These are phyloP conservation scores for Forbesichthys papilliferus DNA, from an alignment of 2,113 vertebrate species.

Conservation along the genomic window DNA sequence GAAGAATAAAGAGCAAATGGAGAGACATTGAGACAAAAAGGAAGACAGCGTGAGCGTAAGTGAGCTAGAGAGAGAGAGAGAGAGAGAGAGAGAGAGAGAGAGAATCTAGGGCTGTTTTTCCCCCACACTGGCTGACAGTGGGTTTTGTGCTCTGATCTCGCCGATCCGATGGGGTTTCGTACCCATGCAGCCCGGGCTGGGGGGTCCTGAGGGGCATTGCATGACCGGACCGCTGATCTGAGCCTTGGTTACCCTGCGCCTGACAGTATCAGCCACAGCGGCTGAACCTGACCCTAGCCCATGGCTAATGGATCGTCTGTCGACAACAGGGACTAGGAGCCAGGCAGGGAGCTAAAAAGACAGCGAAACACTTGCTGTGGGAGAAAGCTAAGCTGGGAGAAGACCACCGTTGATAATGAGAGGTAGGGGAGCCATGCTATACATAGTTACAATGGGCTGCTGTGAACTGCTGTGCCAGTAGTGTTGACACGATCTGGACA, in stretches of 20 bases:
- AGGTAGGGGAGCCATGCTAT: constrained; percentile 61
- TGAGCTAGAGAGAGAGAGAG: constrained; percentile 16
- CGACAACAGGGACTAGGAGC: constrained; percentile 31
- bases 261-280: constrained; percentile 20
- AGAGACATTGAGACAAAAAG: constrained; percentile 36
- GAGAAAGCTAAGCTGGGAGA: constrained; percentile 26
- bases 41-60: constrained; percentile 14
- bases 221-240: constrained; percentile 42
- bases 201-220: constrained; percentile 56
- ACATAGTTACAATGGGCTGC: constrained; percentile 7
- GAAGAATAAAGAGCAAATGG: constrained; percentile 17
- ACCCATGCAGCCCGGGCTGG: constrained; percentile 43
- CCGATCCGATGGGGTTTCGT: constrained; percentile 69
- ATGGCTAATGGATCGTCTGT: constrained; percentile 56
- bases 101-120: constrained; percentile 52
- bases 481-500: constrained; percentile 11
- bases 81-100: constrained; percentile 25
- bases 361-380: constrained; percentile 27
- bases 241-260: constrained; percentile 1
- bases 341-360: constrained; percentile 51
- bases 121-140: constrained; percentile 53
- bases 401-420: constrained; percentile 70
- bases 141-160: constrained; percentile 59
- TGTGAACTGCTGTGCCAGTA: constrained; percentile 15
- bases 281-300: constrained; percentile 34